Percentiles rank a stretch among this genome's conserved stretches.
Evolutionary conservation across 2,888 invertebrate species (phyloP).

Genomic region (Yponomeuta sedellus): DNA sequence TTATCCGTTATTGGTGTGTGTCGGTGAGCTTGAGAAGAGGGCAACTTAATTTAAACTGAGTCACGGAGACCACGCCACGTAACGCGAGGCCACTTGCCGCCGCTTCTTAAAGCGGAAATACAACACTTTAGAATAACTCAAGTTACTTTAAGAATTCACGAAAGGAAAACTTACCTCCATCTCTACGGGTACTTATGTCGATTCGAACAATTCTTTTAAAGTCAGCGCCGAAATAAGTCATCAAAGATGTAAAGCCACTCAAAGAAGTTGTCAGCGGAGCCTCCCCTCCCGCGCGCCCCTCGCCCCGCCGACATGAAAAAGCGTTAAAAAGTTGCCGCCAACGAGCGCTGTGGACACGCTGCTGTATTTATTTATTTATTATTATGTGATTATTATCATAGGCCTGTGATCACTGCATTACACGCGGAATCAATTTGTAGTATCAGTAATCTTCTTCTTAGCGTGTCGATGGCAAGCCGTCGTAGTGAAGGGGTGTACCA

Average conservation of each 20-base stretch:
- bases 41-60: no score
- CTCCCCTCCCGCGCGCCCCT: not conserved
- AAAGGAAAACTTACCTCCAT: not conserved
- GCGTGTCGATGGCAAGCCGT: no score
- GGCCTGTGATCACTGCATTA: no score
- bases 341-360: not conserved
- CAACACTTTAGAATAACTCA: not conserved
- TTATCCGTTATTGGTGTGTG: not conserved
- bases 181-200: not conserved
- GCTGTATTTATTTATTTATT: not conserved
- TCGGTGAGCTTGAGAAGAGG: no score
- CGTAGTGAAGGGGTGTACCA: no score
- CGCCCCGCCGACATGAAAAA: not conserved
- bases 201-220: not conserved
- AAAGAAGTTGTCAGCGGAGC: not conserved
- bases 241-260: slow-evolving; percentile 9
- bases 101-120: not conserved
- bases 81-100: not conserved
- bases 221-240: not conserved
- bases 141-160: not conserved
- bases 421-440: no score
- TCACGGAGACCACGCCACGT: not conserved
- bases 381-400: not conserved
- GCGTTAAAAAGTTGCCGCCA: not conserved
- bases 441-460: no score